Conservation (phyloP, 2,113 vertebrate genomes). For the Sialia sialis region DNA sequence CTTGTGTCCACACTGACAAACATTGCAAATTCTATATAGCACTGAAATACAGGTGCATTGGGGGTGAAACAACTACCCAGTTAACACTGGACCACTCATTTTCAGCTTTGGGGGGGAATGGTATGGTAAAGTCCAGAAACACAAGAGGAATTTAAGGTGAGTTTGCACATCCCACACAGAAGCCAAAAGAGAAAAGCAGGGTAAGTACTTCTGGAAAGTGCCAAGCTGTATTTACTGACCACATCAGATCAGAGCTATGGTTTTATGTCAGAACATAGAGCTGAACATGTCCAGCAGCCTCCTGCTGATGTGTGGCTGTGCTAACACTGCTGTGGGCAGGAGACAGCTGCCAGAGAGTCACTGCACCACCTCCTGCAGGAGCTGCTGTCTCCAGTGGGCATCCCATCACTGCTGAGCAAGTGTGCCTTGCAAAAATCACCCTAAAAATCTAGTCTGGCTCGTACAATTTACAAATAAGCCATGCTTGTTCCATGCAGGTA, state of each 20-base stretch:
- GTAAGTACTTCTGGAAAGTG: constrained; percentile 14
- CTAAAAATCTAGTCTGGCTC: neutral
- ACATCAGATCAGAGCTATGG: neutral
- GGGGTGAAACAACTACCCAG: neutral
- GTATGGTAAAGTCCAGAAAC: neutral
- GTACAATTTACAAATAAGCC: neutral
- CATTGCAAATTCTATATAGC: neutral
- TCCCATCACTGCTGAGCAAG: neutral
- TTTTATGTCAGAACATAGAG: neutral
- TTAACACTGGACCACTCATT: neutral
- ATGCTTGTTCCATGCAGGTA: neutral
- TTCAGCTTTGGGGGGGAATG: neutral
- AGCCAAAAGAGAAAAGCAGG: neutral
- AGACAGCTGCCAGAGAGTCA: constrained; percentile 19
- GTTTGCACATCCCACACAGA: neutral
- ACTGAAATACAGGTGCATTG: neutral
- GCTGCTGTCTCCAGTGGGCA: neutral
- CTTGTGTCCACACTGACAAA: neutral
- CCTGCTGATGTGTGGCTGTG: neutral
- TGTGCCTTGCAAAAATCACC: neutral
- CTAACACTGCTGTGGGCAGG: neutral
- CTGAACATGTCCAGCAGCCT: neutral
- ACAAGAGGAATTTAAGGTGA: neutral
- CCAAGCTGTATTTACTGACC: neutral
- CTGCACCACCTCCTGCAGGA: neutral